A percentile compares a stretch with the other conserved stretches of the same genome.
These are phyloP conservation scores for Reticulitermes lucifugus DNA, from an alignment of 2,888 invertebrate species.

Conservation along the genomic window DNA sequence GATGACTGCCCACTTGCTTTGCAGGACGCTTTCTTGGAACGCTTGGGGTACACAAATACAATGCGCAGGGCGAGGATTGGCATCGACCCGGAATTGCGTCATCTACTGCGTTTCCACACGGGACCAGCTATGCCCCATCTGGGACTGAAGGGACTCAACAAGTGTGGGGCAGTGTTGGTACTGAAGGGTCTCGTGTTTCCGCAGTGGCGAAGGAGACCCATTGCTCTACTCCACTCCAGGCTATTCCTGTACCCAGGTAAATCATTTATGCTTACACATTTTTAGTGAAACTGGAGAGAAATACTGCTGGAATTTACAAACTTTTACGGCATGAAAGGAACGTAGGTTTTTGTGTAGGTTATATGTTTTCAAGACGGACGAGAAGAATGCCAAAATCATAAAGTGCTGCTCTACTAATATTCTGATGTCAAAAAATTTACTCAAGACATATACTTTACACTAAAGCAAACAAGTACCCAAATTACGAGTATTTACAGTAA, in stretches of 20 bases:
- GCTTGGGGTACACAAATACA: constrained; percentile 71
- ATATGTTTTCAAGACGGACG: too few species aligned
- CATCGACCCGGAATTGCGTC: constrained; percentile 74
- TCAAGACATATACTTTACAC: too few species aligned
- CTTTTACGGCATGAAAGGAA: too few species aligned
- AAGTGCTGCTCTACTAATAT: too few species aligned
- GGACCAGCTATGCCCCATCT: constrained; percentile 70
- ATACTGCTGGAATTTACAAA: too few species aligned
- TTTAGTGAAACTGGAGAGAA: too few species aligned
- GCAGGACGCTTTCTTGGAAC: constrained; percentile 72
- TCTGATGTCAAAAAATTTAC: too few species aligned
- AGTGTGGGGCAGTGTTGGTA: constrained; percentile 66
- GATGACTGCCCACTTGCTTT: constrained; percentile 71
- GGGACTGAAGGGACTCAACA: constrained; percentile 64
- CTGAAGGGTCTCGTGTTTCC: constrained; percentile 77
- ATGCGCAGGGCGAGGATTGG: constrained; percentile 72
- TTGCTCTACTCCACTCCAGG: constrained; percentile 71
- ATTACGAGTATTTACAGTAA: too few species aligned
- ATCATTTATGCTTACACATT: too few species aligned
- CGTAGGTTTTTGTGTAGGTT: too few species aligned
- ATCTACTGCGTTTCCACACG: constrained; percentile 72
- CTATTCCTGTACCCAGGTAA: constrained; percentile 70
- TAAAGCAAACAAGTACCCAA: too few species aligned
- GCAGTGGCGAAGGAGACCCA: constrained; percentile 73
- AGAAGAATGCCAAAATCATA: too few species aligned